Evolutionary conservation across 1,140 invertebrate species (phyloP).

Genomic region (Marisa cornuarietis): DNA sequence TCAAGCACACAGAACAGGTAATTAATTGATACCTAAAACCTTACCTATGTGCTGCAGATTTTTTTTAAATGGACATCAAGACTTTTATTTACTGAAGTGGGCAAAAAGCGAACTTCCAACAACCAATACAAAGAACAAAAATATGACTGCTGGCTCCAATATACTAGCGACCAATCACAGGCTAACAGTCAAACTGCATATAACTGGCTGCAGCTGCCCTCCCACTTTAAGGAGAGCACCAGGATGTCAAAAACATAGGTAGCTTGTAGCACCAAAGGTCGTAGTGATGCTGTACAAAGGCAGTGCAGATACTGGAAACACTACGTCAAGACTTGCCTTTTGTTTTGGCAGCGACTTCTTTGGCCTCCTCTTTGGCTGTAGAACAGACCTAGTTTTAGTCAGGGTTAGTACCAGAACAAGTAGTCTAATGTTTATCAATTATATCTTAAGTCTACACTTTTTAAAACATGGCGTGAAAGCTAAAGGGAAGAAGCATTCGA

Average conservation of each 20-base stretch:
- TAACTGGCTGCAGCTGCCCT: neutral
- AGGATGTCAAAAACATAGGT: neutral
- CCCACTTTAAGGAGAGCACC: neutral
- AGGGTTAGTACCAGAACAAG: neutral
- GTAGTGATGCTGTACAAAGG: constrained; percentile 11
- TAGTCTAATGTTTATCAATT: neutral
- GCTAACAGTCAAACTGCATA: neutral
- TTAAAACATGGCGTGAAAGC: neutral
- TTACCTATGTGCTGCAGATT: no score
- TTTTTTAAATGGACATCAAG: no score
- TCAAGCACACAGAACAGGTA: no score
- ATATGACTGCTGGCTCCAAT: neutral
- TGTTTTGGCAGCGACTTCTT: constrained; percentile 25
- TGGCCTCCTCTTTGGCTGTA: constrained; percentile 30
- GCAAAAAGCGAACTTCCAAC: neutral
- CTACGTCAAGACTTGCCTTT: constrained; percentile 38
- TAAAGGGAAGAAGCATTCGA: neutral
- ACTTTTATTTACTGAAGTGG: no score
- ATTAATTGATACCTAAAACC: no score
- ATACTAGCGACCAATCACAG: no score
- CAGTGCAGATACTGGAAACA: neutral
- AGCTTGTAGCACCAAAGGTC: constrained; percentile 3
- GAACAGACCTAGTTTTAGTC: neutral
- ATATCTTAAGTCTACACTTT: neutral
- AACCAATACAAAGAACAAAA: neutral